These are phyloP conservation scores for Cartodere bifasciata DNA, from an alignment of 2,888 invertebrate species.

Conservation along the genomic window DNA sequence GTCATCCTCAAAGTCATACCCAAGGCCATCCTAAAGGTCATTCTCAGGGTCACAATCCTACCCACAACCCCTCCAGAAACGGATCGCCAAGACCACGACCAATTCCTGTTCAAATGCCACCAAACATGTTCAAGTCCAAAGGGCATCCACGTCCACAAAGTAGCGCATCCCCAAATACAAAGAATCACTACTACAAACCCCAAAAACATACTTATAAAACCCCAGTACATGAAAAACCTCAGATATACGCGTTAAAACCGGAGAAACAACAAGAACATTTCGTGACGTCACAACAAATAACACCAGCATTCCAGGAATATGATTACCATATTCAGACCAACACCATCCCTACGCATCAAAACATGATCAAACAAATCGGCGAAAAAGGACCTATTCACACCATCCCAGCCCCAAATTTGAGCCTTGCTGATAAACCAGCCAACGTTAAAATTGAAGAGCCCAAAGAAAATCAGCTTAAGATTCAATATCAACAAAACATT, in stretches of 20 bases:
- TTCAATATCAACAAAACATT: constrained; percentile 21
- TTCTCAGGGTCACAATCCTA: constrained; percentile 5
- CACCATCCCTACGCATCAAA: constrained; percentile 26
- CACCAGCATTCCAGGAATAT: constrained; percentile 22
- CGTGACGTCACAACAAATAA: no score
- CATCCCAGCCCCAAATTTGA: constrained; percentile 73
- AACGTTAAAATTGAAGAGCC: constrained; percentile 28
- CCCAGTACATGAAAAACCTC: constrained; percentile 13
- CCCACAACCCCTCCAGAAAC: constrained; percentile 9
- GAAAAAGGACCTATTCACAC: constrained; percentile 69
- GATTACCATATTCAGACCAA: constrained; percentile 31
- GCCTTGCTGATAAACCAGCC: constrained; percentile 50
- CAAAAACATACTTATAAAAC: constrained; percentile 17
- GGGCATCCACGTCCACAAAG: constrained; percentile 10
- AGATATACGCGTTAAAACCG: constrained; percentile 8
- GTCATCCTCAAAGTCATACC: no score
- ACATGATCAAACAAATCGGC: constrained; percentile 32
- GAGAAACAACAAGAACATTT: constrained; percentile 7
- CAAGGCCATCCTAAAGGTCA: constrained; percentile 6
- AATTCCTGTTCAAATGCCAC: constrained; percentile 21
- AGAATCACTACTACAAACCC: constrained; percentile 23
- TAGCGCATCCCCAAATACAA: constrained; percentile 15
- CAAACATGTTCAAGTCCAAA: constrained; percentile 18
- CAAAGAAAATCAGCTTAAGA: constrained; percentile 9
- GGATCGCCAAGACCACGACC: constrained; percentile 16